Evolutionary conservation across 2,888 invertebrate genomes (phyloP).

Genomic region (Meiosimyza platycephala): DNA sequence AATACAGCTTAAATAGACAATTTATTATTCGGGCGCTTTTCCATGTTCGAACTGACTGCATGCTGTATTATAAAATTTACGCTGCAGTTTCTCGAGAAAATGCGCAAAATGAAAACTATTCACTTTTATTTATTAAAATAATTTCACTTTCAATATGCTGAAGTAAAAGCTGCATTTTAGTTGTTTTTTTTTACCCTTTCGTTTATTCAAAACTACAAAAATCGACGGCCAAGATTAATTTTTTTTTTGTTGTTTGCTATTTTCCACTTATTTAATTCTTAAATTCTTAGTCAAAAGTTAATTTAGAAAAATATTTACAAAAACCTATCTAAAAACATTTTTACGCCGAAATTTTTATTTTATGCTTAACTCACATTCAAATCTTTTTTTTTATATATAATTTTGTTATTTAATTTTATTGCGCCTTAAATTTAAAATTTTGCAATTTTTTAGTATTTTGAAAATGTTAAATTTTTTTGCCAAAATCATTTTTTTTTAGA

Average conservation of each 20-base stretch:
- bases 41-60: neutral
- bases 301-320: conserved; percentile 65
- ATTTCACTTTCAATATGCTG: too few species aligned
- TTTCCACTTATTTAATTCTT: conserved; percentile 41
- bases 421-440: conserved; percentile 41
- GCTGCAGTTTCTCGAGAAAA: too few species aligned
- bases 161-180: neutral
- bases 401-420: neutral
- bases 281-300: conserved; percentile 43
- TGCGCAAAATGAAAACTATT: too few species aligned
- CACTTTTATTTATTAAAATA: too few species aligned
- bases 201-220: conserved; percentile 44
- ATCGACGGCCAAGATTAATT: conserved; percentile 29
- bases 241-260: conserved; percentile 27
- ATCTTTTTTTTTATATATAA: neutral
- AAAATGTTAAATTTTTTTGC: conserved; percentile 30
- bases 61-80: neutral
- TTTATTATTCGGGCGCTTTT: neutral
- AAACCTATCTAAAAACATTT: conserved; percentile 61
- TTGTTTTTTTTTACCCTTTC: conserved; percentile 17
- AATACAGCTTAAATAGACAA: neutral
- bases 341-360: conserved; percentile 38
- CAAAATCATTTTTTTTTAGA: conserved; percentile 27
- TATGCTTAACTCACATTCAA: conserved; percentile 4
- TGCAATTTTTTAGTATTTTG: conserved; percentile 31